Base-by-base conservation (phyloP, 2,888 invertebrate genomes). In the Glyphotaelius pellucidus region DNA sequence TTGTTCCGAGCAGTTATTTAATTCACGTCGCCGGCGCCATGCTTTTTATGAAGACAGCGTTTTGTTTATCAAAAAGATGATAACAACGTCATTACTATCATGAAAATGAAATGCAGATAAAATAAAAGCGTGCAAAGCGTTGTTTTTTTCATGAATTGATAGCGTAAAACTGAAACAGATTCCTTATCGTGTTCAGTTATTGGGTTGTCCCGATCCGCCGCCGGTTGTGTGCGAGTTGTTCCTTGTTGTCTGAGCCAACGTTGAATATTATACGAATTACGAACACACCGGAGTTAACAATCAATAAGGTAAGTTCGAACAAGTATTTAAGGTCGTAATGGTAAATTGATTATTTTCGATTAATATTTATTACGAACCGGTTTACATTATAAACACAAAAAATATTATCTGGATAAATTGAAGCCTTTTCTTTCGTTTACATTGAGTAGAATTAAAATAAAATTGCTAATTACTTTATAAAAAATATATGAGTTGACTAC, bases 171-270 rank as follows among this genome's bases (percentile, higher is more conserved):
- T 83, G 31, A 31, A 35, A 19, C 32, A 19, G 31, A 19, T 31
- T 83, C 2, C 83, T 83, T 83, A 83, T 83, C 83, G 19, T 35
- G 15, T 19, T 83, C 83, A 83, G 83, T 83, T 83, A 32, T 83
- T 83, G 35, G 83, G 12, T 35, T 35, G 83, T 31, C 83, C 9
- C 83, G 35, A 19, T 83, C 83, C 31, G 31, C 9, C 32, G 83
- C 35, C 83, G 83, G 83, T 83, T 25, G 83, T 83, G 83, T 25
- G 83, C 30, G 1, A 19, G 52, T 67, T 67, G 52, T 67, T 19
- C 25, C 47, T 47, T 67, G 52, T 19, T 52, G 3, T 19, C 19
- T 25, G 52, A 25, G 52, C 25, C 25, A 67, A 67, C 52, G 19
- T 67, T 67, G 52, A 67, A 67, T 67, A 67, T 67, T 67, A 67